phyloP scores from a whole-genome alignment of 2,797 vertebrate genomes.

The Hyperoplus lanceolatus region DNA sequence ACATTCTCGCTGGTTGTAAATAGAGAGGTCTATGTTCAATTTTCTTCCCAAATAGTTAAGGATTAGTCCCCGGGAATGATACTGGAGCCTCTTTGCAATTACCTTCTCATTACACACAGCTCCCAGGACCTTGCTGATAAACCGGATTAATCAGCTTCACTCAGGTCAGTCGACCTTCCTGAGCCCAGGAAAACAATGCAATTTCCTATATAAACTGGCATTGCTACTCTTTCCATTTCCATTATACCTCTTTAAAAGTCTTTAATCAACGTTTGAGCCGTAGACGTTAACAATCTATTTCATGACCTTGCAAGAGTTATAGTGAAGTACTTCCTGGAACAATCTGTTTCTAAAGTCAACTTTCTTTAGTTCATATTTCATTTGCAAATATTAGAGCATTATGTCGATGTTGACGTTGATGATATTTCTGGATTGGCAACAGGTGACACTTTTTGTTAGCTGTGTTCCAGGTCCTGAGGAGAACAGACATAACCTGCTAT shows the following conservation, averaged over 20 bases:
- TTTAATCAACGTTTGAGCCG: constrained; percentile 51
- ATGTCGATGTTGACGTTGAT: background rate
- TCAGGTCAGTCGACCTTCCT: constrained; percentile 61
- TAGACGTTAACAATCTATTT: constrained; percentile 37
- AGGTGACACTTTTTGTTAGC: background rate
- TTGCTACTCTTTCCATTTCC: constrained; percentile 44
- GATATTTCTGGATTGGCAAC: background rate
- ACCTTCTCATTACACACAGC: constrained; percentile 60
- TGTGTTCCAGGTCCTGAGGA: too few species aligned
- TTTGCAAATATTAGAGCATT: background rate
- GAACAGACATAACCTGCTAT: too few species aligned
- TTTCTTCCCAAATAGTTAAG: constrained; percentile 63
- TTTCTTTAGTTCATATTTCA: constrained; percentile 32
- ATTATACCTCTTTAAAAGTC: constrained; percentile 22
- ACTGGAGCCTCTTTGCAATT: constrained; percentile 56
- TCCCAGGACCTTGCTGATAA: constrained; percentile 71
- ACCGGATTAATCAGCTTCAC: constrained; percentile 62
- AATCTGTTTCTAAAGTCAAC: constrained; percentile 25
- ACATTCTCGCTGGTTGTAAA: constrained; percentile 63
- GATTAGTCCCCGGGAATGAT: constrained; percentile 71
- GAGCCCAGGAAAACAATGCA: constrained; percentile 14
- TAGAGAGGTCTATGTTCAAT: constrained; percentile 77
- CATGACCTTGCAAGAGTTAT: constrained; percentile 42
- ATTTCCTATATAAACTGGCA: background rate
- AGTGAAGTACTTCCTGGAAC: constrained; percentile 47